A percentile compares a stretch with the other conserved stretches of the same genome.
phyloP scores from a whole-genome alignment of 2,113 vertebrate species.

The Cyprinodon tularosa region DNA sequence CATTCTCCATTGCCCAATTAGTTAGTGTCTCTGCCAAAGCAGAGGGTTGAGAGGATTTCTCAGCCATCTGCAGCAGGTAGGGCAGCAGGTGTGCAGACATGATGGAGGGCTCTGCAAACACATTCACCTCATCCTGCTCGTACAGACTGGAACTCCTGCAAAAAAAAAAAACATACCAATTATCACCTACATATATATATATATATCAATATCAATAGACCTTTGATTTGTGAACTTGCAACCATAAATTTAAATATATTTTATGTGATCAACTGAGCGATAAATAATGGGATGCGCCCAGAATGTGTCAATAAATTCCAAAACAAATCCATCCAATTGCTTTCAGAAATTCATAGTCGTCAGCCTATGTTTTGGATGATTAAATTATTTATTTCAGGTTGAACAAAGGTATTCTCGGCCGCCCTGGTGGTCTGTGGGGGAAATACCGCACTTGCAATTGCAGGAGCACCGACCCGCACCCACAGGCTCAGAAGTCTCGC shows the following conservation, averaged over 20 bases:
- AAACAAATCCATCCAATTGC: not conserved
- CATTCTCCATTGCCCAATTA: conserved; percentile 72
- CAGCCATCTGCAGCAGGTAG: conserved; percentile 74
- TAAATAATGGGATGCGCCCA: no score
- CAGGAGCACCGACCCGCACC: no score
- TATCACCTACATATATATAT: not conserved
- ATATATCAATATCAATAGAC: not conserved
- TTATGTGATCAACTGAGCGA: not conserved
- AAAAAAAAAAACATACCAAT: conserved; percentile 7
- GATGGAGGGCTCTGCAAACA: conserved; percentile 84
- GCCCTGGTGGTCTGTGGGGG: no score
- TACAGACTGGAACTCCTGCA: conserved; percentile 82
- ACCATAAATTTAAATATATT: not conserved
- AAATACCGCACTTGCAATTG: no score
- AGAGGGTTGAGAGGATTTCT: conserved; percentile 50
- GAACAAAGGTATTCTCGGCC: no score
- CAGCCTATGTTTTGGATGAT: no score
- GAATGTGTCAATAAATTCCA: not conserved
- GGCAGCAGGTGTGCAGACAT: conserved; percentile 79
- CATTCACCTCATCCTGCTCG: conserved; percentile 85
- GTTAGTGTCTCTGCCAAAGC: conserved; percentile 49
- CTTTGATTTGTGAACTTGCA: not conserved
- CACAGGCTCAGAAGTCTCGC: no score
- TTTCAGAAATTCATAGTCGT: not conserved
- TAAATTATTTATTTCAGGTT: no score